Evolutionary conservation across 2,797 vertebrate species (phyloP), one percentile per base, ranked within the genome.

Genomic region (Falco novaeseelandiae): DNA sequence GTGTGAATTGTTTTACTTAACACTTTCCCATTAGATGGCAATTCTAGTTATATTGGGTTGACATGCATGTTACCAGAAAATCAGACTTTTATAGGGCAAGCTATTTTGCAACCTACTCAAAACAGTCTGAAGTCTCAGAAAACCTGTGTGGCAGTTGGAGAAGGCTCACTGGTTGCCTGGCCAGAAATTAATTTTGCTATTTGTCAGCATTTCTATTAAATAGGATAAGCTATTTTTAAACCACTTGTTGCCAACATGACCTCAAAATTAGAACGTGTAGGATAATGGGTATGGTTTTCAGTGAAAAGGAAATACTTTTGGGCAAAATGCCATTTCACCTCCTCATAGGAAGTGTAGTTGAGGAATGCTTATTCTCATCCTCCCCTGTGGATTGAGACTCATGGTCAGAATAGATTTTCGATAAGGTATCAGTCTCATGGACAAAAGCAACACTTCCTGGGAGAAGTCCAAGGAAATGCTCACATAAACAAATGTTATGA

Each of bases 211-310:
- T 92, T 76, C 30, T 87, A 3, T 91, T 84, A 82, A 79, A 51
- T 40, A 81, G 22, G 78, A 69, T 57, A 84, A 72, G 38, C 55
- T 95, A 69, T 90, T 95, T 94, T 94, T 89, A 90, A 88, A 79
- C 30, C 1, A 2, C 14, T 73, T 87, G 59, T 90, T 82, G 66
- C n/a, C 46, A 87, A 19, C 36, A 6, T 88, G 77, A 86, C 65
- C n/a, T 94, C 72, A 94, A 82, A 94, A 95, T 90, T 78, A 94
- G 89, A 93, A 69, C 61, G 55, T 19, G 22, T 19, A 91, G 72
- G 87, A 83, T 93, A 95, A 86, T 72, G 65, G 38, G 58, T 79
- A 93, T 95, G 55, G 15, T 90, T 94, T 96, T 90, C 57, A 89
- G 23, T 80, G 57, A 46, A 82, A 73, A 89, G 73, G 90, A 90